These are phyloP conservation scores for Molorchus minor DNA, from an alignment of 2,888 invertebrate genomes.

Conservation along the genomic window DNA sequence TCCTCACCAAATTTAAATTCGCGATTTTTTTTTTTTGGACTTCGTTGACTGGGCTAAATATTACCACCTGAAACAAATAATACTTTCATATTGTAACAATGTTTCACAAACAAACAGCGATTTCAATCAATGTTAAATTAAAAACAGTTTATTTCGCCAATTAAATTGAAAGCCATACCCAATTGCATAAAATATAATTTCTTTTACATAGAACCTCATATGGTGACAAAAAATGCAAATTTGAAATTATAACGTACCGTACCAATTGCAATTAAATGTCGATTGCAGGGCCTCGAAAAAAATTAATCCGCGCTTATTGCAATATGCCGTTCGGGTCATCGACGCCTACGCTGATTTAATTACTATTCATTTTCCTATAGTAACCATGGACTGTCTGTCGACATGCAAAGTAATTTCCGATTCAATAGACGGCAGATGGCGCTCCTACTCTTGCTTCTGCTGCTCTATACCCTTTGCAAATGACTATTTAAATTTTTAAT, in stretches of 20 bases:
- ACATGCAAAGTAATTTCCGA: slow-evolving; percentile 45
- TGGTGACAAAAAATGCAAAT: too few species aligned
- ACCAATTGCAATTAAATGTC: background rate
- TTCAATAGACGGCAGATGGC: slow-evolving; percentile 46
- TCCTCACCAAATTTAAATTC: too few species aligned
- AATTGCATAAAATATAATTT: background rate
- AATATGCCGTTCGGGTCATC: slow-evolving; percentile 34
- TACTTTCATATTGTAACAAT: too few species aligned
- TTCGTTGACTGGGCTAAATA: too few species aligned
- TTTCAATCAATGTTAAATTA: too few species aligned
- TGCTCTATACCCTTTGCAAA: slow-evolving; percentile 36
- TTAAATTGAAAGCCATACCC: background rate
- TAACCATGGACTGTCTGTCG: slow-evolving; percentile 33
- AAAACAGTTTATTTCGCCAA: too few species aligned
- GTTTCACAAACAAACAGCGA: too few species aligned
- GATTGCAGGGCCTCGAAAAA: background rate
- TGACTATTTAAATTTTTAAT: slow-evolving; percentile 48
- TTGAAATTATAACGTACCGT: too few species aligned
- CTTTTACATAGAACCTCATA: too few species aligned
- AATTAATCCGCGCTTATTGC: slow-evolving; percentile 34
- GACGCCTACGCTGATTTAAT: slow-evolving; percentile 43
- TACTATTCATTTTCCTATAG: slow-evolving; percentile 46
- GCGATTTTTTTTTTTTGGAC: too few species aligned
- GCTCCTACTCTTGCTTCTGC: slow-evolving; percentile 29
- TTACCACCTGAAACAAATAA: too few species aligned